These are phyloP conservation scores for Pachypeltis micranthus DNA, from an alignment of 1,140 invertebrate species.

Conservation along the genomic window DNA sequence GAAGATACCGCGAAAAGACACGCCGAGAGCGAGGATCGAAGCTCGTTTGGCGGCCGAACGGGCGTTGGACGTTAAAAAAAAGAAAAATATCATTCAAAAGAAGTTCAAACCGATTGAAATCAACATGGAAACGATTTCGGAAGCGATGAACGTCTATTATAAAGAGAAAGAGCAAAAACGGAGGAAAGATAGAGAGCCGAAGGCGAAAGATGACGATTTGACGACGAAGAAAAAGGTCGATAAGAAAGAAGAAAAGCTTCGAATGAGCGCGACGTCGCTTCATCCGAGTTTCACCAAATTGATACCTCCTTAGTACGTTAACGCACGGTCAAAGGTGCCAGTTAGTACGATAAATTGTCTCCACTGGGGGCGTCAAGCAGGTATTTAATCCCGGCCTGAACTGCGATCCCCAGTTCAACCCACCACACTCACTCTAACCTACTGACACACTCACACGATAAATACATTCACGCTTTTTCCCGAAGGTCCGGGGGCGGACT, in stretches of 20 bases:
- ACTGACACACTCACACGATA: no score
- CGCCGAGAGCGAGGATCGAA: neutral
- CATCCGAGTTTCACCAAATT: neutral
- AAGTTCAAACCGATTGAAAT: neutral
- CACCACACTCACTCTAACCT: no score
- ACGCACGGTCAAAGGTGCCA: no score
- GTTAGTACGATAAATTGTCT: no score
- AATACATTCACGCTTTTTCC: no score
- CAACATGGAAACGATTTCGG: neutral
- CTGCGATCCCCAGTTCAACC: no score
- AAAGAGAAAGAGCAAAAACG: neutral
- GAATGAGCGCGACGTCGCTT: neutral
- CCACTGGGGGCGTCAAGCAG: no score
- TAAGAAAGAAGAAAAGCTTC: neutral
- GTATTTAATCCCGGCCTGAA: no score
- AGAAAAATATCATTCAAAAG: neutral
- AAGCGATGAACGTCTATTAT: neutral
- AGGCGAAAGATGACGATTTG: neutral
- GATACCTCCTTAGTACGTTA: neutral
- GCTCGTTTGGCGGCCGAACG: neutral
- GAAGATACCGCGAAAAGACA: neutral
- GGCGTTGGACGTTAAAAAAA: neutral
- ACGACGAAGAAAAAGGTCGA: neutral
- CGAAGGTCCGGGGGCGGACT: no score
- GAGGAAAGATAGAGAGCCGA: neutral